Evolutionary conservation across 2,888 invertebrate genomes (phyloP), one percentile per base, ranked within the genome.

Genomic region (Acleris literana): DNA sequence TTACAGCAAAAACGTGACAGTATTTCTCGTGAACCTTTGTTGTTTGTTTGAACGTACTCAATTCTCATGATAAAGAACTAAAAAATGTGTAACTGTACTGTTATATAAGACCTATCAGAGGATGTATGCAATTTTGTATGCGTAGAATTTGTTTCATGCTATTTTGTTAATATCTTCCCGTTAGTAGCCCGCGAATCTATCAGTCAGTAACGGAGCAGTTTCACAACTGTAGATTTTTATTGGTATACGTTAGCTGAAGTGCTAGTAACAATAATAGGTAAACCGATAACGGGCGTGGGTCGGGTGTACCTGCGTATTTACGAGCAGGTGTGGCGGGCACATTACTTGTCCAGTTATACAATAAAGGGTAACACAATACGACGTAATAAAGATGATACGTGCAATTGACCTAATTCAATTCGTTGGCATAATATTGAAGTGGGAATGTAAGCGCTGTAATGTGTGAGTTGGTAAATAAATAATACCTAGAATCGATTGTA

Each of bases 311-410:
- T 11, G 46, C 49, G 54, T 59, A 29, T 62, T 66, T 61, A 66
- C 52, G 61, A 60, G 61, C 66, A 61, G 61, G 66, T 62, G 66
- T 56, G 61, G 66, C 52, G 22, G 44, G 16, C 60, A 33, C 29
- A 55, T 59, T 48, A 29, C 39, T 46, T 33, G 56, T 29, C 66
- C 56, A 66, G 66, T 61, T 66, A 61, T 53, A 66, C 57, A 66
- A 66, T 66, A 66, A 66, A 66, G 57, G 48, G 61, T 66, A 66
- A 62, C 66, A 53, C 52, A 65, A 66, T 62, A 66, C 52, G 56
- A 48, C 52, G 57, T 66, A 57, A 66, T 66, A 66, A 66, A 62
- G 65, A 58, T 49, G 60, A 66, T 57, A 66, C 25, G 64, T 61
- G 57, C 66, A 62, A 66, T 66, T 66, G 66, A 66, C 57, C 62